These are phyloP conservation scores for Burhinus oedicnemus DNA, from an alignment of 2,113 vertebrate genomes.

Conservation along the genomic window DNA sequence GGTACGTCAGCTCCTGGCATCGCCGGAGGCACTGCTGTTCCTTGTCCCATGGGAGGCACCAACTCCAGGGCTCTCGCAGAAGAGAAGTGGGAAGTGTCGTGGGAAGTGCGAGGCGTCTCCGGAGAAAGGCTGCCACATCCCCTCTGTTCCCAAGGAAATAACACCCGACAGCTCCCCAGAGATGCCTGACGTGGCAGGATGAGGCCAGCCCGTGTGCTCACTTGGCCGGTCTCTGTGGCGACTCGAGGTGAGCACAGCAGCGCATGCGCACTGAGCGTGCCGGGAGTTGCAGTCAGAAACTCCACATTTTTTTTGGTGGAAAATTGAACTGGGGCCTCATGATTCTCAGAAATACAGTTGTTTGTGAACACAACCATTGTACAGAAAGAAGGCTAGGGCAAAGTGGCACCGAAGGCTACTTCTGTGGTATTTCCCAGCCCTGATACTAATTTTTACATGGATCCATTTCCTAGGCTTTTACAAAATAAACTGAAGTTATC, in stretches of 20 bases:
- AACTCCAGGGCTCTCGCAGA: background rate
- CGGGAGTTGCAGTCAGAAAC: background rate
- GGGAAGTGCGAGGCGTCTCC: background rate
- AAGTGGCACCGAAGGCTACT: background rate
- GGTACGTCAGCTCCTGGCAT: background rate
- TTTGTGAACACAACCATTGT: no score
- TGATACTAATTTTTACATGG: background rate
- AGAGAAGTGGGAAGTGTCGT: background rate
- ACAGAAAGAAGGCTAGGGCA: background rate
- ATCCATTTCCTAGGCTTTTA: background rate
- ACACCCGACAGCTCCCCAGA: background rate
- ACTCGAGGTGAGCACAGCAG: accelerated
- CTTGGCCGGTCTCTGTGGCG: background rate
- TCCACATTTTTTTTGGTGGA: background rate
- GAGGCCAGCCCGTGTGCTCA: background rate
- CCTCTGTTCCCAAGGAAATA: background rate
- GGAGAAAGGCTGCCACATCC: background rate
- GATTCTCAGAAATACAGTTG: background rate
- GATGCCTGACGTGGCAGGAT: background rate
- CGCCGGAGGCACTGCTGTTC: background rate
- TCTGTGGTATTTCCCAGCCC: background rate
- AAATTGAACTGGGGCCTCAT: background rate
- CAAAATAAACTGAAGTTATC: background rate
- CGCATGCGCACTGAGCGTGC: accelerated
- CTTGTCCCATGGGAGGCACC: background rate